A percentile compares a stretch with the other conserved stretches of the same genome.
Evolutionary conservation across 2,797 vertebrate species (phyloP).

Genomic region (Acestrorhynchus altus): DNA sequence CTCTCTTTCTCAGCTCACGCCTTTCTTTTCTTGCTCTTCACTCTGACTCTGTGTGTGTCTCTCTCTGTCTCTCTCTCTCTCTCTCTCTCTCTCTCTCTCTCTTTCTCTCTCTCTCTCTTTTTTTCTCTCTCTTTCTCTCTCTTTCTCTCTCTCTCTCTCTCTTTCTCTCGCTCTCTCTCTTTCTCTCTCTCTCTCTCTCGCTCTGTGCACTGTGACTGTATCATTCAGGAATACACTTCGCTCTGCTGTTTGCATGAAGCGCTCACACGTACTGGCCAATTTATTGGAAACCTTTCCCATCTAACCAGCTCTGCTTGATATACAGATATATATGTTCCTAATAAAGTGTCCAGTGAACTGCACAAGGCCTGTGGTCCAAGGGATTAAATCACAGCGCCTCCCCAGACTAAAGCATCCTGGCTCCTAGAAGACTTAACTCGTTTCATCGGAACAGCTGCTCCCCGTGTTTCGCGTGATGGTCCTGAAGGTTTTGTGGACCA

Average conservation of each 20-base stretch:
- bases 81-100: conserved; percentile 8
- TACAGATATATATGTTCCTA: background rate
- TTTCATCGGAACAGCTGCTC: background rate
- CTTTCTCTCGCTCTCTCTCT: conserved; percentile 3
- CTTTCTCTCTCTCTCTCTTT: background rate
- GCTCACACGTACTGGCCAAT: background rate
- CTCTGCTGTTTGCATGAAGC: conserved; percentile 6
- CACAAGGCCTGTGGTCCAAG: background rate
- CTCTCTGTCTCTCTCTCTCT: conserved; percentile 32
- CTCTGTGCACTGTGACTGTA: background rate
- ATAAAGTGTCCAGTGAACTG: background rate
- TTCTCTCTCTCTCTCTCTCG: background rate
- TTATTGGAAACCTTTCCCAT: background rate
- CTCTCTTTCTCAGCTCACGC: too few species aligned
- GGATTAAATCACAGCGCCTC: background rate
- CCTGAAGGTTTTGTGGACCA: background rate
- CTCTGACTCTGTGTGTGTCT: background rate
- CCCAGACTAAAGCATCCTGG: background rate
- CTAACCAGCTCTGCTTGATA: background rate
- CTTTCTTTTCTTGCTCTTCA: too few species aligned
- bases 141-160: conserved; percentile 3
- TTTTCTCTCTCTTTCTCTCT: background rate
- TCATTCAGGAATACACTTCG: conserved; percentile 7
- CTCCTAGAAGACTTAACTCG: background rate
- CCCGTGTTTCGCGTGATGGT: background rate